Conservation (phyloP, 2,797 vertebrate genomes). For the Cossypha polioptera region DNA sequence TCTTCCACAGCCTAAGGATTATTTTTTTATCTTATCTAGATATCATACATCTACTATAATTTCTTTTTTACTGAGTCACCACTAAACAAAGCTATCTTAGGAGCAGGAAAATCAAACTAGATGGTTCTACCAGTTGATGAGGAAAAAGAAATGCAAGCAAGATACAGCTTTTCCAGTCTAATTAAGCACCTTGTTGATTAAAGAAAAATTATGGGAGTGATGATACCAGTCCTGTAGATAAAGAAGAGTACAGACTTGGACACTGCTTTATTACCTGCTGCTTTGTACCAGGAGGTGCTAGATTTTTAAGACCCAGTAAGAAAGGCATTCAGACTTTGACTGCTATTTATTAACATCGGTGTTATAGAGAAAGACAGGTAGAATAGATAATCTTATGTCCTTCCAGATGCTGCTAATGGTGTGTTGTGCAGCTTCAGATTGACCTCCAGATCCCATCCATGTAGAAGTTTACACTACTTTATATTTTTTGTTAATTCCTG, state of each 20-base stretch:
- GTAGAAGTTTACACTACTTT: not conserved
- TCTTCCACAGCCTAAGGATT: not conserved
- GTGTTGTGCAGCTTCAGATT: fast-evolving
- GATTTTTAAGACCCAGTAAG: not conserved
- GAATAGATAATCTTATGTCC: not conserved
- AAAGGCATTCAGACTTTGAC: not conserved
- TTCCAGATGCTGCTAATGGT: not conserved
- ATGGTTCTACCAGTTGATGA: not conserved
- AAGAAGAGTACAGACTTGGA: not conserved
- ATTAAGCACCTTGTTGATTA: not conserved
- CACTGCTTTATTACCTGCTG: not conserved
- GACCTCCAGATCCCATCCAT: not conserved
- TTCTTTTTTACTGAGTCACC: not conserved
- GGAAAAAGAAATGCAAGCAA: not conserved
- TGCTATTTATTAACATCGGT: not conserved
- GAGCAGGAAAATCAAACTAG: not conserved
- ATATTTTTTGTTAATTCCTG: not conserved
- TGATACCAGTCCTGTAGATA: not conserved
- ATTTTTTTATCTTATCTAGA: not conserved
- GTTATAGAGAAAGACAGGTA: not conserved
- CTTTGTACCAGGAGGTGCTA: not conserved
- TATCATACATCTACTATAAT: not conserved
- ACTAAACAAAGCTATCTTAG: not conserved
- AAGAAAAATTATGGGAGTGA: not conserved
- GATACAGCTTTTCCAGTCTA: not conserved